Evolutionary conservation across 2,113 vertebrate genomes (phyloP).

Genomic region (Calonectris borealis): DNA sequence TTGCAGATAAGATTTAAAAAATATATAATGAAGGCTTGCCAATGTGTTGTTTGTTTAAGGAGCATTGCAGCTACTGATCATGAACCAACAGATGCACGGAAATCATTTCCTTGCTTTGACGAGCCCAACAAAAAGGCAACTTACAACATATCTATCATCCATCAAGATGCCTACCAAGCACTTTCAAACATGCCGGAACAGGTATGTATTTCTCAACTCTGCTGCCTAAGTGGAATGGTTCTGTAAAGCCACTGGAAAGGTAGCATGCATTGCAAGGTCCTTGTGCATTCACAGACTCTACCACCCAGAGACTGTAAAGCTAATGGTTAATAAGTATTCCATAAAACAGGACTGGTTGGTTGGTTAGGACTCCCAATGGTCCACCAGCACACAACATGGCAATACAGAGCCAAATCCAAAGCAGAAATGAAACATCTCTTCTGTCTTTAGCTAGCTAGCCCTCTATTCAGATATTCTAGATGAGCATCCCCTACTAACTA

Average conservation of each 20-base stretch:
- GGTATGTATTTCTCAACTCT: constrained; percentile 72
- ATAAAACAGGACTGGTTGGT: not conserved
- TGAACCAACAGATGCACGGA: constrained; percentile 95
- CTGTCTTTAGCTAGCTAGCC: not conserved
- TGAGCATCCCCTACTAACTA: not conserved
- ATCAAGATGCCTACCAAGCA: constrained; percentile 71
- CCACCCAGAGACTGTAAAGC: not conserved
- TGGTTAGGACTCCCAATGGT: not conserved
- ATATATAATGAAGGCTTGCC: not conserved
- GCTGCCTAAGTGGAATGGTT: not conserved
- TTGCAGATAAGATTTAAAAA: not conserved
- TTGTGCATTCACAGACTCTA: not conserved
- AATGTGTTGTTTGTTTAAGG: constrained; percentile 76
- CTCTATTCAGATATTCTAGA: not conserved
- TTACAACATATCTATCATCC: constrained; percentile 85
- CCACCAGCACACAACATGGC: not conserved
- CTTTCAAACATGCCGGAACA: constrained; percentile 92
- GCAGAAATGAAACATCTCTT: not conserved
- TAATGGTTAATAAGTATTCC: not conserved
- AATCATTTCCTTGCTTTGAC: constrained; percentile 97
- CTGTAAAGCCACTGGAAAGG: not conserved
- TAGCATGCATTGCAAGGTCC: not conserved
- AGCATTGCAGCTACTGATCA: constrained; percentile 98
- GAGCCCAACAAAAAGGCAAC: constrained; percentile 98
- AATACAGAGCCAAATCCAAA: not conserved